phyloP scores from a whole-genome alignment of 2,888 invertebrate species.

The Tigriopus californicus region DNA sequence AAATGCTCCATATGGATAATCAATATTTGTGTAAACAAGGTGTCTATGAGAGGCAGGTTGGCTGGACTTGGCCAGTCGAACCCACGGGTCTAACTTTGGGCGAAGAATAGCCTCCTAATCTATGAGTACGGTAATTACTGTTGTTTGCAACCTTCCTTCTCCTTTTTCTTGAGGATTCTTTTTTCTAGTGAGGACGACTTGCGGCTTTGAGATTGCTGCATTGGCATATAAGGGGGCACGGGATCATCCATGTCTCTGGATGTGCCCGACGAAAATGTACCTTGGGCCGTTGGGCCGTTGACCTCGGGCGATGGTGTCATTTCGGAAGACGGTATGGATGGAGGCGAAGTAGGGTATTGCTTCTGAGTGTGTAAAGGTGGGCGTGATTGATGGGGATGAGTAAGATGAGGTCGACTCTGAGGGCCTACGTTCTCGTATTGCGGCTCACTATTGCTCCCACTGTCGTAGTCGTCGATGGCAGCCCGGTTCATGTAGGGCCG shows the following conservation, averaged over 20 bases:
- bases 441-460: not conserved
- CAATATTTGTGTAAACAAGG: too few species aligned
- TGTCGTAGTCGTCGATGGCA: not conserved
- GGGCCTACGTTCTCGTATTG: too few species aligned
- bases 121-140: not conserved
- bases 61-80: too few species aligned
- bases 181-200: constrained; percentile 12
- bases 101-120: too few species aligned
- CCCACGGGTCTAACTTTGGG: too few species aligned
- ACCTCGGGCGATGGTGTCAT: not conserved
- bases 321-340: not conserved
- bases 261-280: not conserved
- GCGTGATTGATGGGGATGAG: not conserved
- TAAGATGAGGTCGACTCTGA: not conserved
- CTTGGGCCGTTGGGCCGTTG: not conserved
- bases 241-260: not conserved
- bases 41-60: too few species aligned
- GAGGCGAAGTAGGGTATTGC: not conserved
- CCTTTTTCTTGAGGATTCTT: constrained; percentile 8
- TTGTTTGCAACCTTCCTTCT: constrained; percentile 15
- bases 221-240: constrained; percentile 15
- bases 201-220: constrained; percentile 4
- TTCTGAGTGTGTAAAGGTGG: not conserved
- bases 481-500: not conserved
- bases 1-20: too few species aligned